phyloP scores from a whole-genome alignment of 2,113 vertebrate genomes.

The Sylvilagus bachmani region DNA sequence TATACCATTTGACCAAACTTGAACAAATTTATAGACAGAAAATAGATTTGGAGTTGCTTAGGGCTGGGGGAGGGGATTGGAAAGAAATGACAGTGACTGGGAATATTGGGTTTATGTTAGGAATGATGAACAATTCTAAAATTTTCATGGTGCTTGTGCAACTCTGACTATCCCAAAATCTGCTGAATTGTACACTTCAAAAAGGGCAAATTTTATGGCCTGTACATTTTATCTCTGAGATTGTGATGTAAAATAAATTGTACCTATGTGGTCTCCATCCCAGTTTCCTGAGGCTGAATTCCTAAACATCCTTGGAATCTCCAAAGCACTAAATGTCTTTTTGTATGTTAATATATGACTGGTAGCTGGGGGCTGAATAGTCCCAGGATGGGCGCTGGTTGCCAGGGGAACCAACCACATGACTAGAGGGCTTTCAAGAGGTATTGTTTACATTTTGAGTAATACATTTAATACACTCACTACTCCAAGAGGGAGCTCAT shows the following conservation, averaged over 20 bases:
- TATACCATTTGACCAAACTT: neutral
- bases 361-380: neutral
- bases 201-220: neutral
- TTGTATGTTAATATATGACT: constrained; percentile 49
- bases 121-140: constrained; percentile 27
- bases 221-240: neutral
- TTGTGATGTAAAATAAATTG: neutral
- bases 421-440: neutral
- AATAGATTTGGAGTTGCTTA: neutral
- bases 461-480: constrained; percentile 6
- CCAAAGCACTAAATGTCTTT: constrained; percentile 39
- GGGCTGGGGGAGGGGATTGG: neutral
- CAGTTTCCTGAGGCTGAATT: neutral
- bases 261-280: neutral
- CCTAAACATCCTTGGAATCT: constrained; percentile 11
- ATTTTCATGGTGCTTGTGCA: neutral
- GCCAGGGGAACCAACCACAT: neutral
- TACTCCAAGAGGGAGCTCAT: neutral
- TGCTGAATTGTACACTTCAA: neutral
- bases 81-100: neutral
- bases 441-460: constrained; percentile 8
- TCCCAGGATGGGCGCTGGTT: constrained; percentile 1
- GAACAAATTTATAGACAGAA: neutral
- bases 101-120: neutral
- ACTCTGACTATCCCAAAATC: neutral